phyloP scores from a whole-genome alignment of 2,888 invertebrate species.

The Leptura quadrifasciata region DNA sequence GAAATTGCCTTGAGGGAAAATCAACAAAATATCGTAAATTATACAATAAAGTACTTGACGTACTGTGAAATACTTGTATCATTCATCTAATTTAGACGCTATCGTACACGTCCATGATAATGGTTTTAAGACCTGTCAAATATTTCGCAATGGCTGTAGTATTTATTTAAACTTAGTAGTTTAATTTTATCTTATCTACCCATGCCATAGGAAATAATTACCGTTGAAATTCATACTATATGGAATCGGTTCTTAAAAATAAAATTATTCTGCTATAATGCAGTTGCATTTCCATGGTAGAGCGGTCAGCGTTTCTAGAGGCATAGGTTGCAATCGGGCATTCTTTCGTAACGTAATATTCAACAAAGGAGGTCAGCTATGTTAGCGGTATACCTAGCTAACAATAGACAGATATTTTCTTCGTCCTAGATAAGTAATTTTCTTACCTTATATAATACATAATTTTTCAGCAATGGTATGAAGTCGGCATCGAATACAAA shows the following conservation, averaged over 20 bases:
- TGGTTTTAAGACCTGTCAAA: background rate
- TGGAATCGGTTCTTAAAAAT: background rate
- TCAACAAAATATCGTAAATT: no score
- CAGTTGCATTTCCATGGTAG: slow-evolving; percentile 36
- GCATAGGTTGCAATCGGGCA: slow-evolving; percentile 32
- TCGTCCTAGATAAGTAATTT: slow-evolving; percentile 35
- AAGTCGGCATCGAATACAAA: background rate
- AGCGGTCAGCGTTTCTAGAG: slow-evolving; percentile 29
- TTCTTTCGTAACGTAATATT: slow-evolving; percentile 34
- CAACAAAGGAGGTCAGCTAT: slow-evolving; percentile 39
- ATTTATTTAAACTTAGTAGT: background rate
- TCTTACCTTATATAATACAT: slow-evolving; percentile 8
- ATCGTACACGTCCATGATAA: background rate
- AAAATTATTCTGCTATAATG: slow-evolving; percentile 16
- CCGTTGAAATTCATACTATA: background rate
- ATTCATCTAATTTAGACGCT: no score
- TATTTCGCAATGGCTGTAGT: background rate
- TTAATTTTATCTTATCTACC: slow-evolving; percentile 1
- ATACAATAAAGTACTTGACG: no score
- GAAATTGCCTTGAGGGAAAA: no score
- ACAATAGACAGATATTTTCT: slow-evolving; percentile 38
- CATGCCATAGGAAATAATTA: background rate
- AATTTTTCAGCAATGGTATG: background rate
- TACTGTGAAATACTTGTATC: no score
- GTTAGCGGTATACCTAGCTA: slow-evolving; percentile 28